Percentiles rank a stretch among this genome's conserved stretches.
Conservation (phyloP, 2,888 invertebrate genomes). For the Zhuqinia jingwanae region DNA sequence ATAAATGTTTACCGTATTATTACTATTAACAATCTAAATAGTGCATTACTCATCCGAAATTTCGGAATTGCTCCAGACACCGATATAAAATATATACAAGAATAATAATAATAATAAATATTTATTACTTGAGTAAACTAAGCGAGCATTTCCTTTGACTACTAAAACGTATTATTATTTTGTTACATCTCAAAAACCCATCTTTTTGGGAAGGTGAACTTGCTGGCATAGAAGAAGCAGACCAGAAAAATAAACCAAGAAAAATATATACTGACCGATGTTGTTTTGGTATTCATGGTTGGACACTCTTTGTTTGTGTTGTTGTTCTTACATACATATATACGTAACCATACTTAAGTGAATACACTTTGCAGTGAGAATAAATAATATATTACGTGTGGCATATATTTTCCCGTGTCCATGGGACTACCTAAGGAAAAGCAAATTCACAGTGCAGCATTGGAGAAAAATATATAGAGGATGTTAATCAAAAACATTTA, state of each 20-base stretch:
- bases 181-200: slow-evolving; percentile 27
- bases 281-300: slow-evolving; percentile 70
- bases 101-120: slow-evolving; percentile 3
- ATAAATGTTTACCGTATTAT: too few species aligned
- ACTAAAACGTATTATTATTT: slow-evolving; percentile 39
- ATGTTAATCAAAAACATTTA: slow-evolving; percentile 22
- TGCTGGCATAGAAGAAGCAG: slow-evolving; percentile 63
- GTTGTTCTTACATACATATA: background rate
- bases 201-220: slow-evolving; percentile 48
- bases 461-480: background rate
- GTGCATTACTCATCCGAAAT: too few species aligned
- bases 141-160: background rate
- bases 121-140: slow-evolving; percentile 15
- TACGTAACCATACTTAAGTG: slow-evolving; percentile 1
- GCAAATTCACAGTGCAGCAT: background rate
- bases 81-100: background rate
- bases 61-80: too few species aligned
- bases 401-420: background rate
- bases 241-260: slow-evolving; percentile 48
- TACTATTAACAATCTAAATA: too few species aligned
- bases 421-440: slow-evolving; percentile 7
- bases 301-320: slow-evolving; percentile 51
- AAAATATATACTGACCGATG: slow-evolving; percentile 45
- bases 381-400: too few species aligned
- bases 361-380: background rate